Base-by-base conservation (phyloP, 2,888 invertebrate genomes). In the Xanthia togata region DNA sequence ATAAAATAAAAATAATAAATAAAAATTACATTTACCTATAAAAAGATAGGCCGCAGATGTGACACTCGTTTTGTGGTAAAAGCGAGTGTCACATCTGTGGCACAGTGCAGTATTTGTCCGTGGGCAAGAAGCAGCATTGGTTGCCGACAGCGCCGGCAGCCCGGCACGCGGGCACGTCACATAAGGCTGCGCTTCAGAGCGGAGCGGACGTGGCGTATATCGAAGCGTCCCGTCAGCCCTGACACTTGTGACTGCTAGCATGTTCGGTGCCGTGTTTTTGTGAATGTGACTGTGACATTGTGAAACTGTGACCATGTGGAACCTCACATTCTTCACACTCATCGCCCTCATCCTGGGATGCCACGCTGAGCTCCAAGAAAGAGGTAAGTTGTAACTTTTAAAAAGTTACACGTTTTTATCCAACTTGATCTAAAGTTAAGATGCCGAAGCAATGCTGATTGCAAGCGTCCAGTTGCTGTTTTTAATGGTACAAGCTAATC, bases 291-390 rank as follows among this genome's bases (percentile, higher is more conserved):
- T 91, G 94, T 93, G 93, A 89, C 88, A 92, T 86, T 84, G 85
- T 84, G 85, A 73, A 64, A 55, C 53, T 82, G 85, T 82, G 83
- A 84, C n/a, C 70, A 94, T 95, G 95, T 93, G 94, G 94, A 93
- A 90, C 88, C 85, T 92, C 79, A 85, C 89, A 78, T 82, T 91
- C 47, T 76, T 93, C 79, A 84, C 92, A 83, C 82, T 92, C 75
- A 79, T 92, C 81, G 87, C 88, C 78, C 85, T 88, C 53, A n/a
- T 53, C 87, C 87, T 89, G 86, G 84, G 87, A 81, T 84, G 86
- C 83, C 41, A 71, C 59, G 95, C 94, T 47, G 96, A 95, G 44
- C 86, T 96, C 63, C 95, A 96, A 89, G 96, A 96, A 89, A 92
- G 95, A 96, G 96, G 96, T 96, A 85, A 92, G 92, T 82, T 60